phyloP scores from a whole-genome alignment of 2,888 invertebrate species.

The Plutella xylostella region DNA sequence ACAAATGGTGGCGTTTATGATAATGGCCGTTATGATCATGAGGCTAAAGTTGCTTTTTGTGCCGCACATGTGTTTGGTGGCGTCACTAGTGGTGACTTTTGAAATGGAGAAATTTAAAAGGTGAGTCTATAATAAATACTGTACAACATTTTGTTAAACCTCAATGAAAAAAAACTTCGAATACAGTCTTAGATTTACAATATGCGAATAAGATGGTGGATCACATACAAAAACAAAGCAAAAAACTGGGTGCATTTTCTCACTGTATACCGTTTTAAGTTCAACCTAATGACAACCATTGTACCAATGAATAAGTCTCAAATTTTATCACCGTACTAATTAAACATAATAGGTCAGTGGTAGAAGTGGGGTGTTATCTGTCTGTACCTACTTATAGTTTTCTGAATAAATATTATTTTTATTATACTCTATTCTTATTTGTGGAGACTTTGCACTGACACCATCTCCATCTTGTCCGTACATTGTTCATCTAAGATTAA shows the following conservation, averaged over 20 bases:
- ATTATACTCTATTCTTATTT: no score
- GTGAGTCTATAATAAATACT: background rate
- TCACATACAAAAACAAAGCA: background rate
- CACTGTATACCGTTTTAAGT: no score
- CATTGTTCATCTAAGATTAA: background rate
- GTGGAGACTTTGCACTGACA: no score
- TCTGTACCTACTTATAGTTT: no score
- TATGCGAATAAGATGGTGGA: background rate
- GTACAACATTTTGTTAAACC: background rate
- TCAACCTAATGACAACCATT: no score
- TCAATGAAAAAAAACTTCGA: no score
- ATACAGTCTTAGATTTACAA: background rate
- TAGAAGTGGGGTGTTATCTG: no score
- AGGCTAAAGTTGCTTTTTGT: slow-evolving; percentile 82
- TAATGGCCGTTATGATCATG: slow-evolving; percentile 83
- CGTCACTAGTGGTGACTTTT: slow-evolving; percentile 73
- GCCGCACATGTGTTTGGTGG: slow-evolving; percentile 81
- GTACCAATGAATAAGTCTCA: no score
- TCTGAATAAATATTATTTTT: no score
- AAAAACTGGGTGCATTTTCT: no score
- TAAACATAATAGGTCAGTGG: no score
- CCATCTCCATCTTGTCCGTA: background rate
- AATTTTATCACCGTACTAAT: no score
- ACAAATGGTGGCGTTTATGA: slow-evolving; percentile 76
- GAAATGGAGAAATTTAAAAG: background rate